Evolutionary conservation across 2,113 vertebrate genomes (phyloP), one percentile per base, ranked within the genome.

Genomic region (Melanotaenia duboulayi): DNA sequence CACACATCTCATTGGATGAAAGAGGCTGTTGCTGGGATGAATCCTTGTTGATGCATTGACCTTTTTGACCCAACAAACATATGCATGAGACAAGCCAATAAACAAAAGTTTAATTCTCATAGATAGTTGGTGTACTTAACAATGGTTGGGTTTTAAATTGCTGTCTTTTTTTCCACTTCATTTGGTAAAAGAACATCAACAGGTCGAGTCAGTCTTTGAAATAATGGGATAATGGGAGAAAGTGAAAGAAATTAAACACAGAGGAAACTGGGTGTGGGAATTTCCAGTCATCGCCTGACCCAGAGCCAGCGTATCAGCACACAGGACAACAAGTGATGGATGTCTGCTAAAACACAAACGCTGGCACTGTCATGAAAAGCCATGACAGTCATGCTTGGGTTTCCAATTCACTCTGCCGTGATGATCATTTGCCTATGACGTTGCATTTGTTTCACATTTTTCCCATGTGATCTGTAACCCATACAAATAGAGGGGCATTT

Each of bases 21-120:
- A 78, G 22, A 70, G 62, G 42, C 42, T 74, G 65, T 78, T 81
- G 78, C 48, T 59, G 44, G 42, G 70, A 66, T 79, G 77, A 83
- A 87, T 85, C 76, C 71, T 78, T 82, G 69, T 65, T 77, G 66
- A 84, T 56, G 50, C 42, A 20, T 20, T 89, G 78, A 89, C 87
- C 87, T 87, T 83, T 87, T 9, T 80, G 76, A 89, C 81, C 80
- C 56, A 55, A 39, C 20, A 32, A 12, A 65, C 58, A 60, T 23
- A 66, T 62, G 78, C 48, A 52, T 37, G 64, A 74, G 59, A 78
- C 61, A 35, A 28, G 2, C 17, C 14, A 7, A 28, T 65, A 54
- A 55, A 70, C 52, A 74, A 23, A 55, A 76, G 60, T 51, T 76
- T 51, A 19, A 65, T 48, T 59, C 2, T 25, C 1, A 1, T 9